Conservation (phyloP, 2,797 vertebrate genomes). For the Alosa sapidissima region DNA sequence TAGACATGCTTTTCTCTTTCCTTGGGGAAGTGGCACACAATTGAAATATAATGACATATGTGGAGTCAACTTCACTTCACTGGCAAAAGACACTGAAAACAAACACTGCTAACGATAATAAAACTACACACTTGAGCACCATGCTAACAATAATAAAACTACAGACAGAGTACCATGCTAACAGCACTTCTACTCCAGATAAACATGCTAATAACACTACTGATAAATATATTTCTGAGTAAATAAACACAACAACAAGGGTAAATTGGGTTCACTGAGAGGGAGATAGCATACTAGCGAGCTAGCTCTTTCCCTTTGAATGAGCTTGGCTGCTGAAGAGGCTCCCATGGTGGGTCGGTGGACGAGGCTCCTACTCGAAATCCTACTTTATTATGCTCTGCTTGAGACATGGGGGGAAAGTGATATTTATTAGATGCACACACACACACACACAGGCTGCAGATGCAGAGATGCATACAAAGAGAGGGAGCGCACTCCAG, state of each 20-base stretch:
- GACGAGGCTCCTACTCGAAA: slow-evolving; percentile 46
- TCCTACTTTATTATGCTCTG: slow-evolving; percentile 50
- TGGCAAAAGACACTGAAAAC: slow-evolving; percentile 1
- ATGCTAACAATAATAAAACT: background rate
- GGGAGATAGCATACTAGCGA: background rate
- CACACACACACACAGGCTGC: background rate
- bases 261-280: background rate
- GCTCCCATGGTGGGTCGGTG: background rate
- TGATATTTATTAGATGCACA: slow-evolving; percentile 16
- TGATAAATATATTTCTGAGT: background rate
- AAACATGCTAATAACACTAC: background rate
- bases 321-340: background rate
- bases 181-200: background rate
- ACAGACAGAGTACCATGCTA: background rate
- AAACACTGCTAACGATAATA: background rate
- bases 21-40: slow-evolving; percentile 62
- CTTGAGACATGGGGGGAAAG: slow-evolving; percentile 40
- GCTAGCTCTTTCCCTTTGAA: slow-evolving; percentile 9
- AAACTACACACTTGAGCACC: background rate
- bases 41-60: slow-evolving; percentile 35
- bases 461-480: slow-evolving; percentile 17
- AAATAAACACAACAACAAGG: background rate
- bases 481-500: slow-evolving; percentile 35
- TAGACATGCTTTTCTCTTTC: slow-evolving; percentile 30
- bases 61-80: background rate